Percentiles rank a stretch among this genome's conserved stretches.
These are phyloP conservation scores for Dynastes tityus DNA, from an alignment of 2,888 invertebrate genomes.

Conservation along the genomic window DNA sequence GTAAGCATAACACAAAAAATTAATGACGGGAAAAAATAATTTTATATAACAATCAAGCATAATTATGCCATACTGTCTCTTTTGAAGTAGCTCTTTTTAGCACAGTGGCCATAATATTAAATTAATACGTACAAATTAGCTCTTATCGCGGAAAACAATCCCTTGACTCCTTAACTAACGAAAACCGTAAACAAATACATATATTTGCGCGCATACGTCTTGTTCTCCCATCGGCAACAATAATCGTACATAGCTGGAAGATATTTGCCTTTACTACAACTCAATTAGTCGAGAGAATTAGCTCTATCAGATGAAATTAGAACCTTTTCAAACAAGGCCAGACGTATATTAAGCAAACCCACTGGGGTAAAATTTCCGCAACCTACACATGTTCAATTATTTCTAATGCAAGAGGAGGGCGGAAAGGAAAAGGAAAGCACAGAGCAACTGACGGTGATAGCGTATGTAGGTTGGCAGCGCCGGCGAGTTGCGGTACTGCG, in stretches of 20 bases:
- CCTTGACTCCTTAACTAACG: background rate
- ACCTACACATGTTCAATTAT: slow-evolving; percentile 44
- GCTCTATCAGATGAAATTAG: slow-evolving; percentile 46
- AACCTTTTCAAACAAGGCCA: slow-evolving; percentile 43
- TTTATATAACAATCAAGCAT: no score
- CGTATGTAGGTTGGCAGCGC: slow-evolving; percentile 16
- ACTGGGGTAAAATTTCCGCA: slow-evolving; percentile 41
- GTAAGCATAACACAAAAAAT: no score
- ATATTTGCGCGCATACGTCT: background rate
- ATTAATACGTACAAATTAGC: background rate
- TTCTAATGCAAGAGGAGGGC: slow-evolving; percentile 31
- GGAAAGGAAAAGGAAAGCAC: background rate
- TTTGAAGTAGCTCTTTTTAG: no score
- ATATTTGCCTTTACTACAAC: slow-evolving; percentile 42
- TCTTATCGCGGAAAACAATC: no score
- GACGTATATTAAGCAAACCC: slow-evolving; percentile 32
- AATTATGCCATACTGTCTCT: no score
- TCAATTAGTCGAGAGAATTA: slow-evolving; percentile 43
- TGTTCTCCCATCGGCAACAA: slow-evolving; percentile 17
- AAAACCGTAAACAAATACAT: background rate
- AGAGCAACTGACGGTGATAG: slow-evolving; percentile 6
- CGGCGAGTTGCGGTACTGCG: slow-evolving; percentile 32
- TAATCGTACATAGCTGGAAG: slow-evolving; percentile 25
- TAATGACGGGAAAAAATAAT: no score
- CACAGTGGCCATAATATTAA: no score